Percentiles rank a stretch among this genome's conserved stretches.
These are phyloP conservation scores for Peromyscus polionotus DNA, from an alignment of 2,113 vertebrate genomes.

Conservation along the genomic window DNA sequence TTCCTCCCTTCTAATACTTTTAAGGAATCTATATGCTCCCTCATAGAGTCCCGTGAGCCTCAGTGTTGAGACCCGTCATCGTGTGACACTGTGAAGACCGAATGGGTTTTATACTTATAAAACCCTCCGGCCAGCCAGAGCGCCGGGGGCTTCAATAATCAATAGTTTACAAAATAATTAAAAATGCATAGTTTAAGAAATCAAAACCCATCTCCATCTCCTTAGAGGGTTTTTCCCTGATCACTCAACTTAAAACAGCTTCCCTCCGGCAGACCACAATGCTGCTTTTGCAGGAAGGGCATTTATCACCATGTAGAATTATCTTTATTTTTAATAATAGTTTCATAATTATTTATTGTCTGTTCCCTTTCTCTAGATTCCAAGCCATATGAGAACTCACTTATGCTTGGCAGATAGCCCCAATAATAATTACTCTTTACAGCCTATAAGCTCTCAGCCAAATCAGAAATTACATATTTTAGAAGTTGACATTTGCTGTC, in stretches of 20 bases:
- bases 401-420: neutral
- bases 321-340: neutral
- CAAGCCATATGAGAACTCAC: neutral
- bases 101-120: neutral
- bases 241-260: neutral
- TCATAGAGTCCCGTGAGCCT: neutral
- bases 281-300: neutral
- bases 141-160: neutral
- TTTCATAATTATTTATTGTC: constrained; percentile 5
- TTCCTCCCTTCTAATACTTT: neutral
- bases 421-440: neutral
- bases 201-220: neutral
- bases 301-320: constrained; percentile 16
- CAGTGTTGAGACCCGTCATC: neutral
- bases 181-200: neutral
- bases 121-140: neutral
- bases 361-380: neutral
- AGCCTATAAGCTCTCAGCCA: neutral
- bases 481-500: neutral
- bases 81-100: neutral
- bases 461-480: constrained; percentile 49
- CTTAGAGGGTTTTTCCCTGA: neutral
- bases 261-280: neutral
- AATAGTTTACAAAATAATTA: neutral
- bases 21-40: neutral